These are phyloP conservation scores for Napeogenes inachia DNA, from an alignment of 2,888 invertebrate genomes.

Conservation along the genomic window DNA sequence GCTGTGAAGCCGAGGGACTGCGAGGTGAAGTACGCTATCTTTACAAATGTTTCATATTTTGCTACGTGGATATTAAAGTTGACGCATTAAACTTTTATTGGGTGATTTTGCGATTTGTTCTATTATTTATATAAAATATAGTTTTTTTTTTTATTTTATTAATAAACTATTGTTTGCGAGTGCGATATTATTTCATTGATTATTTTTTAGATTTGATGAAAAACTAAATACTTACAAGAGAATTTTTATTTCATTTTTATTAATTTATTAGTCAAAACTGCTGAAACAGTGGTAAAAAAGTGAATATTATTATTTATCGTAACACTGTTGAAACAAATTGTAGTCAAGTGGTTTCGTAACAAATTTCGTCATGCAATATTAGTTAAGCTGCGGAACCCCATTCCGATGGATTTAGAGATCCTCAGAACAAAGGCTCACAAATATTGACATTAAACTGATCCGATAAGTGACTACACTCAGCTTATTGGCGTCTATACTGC, in stretches of 20 bases:
- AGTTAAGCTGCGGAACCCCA: background rate
- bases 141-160: too few species aligned
- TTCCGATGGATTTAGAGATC: conserved; percentile 8
- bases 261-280: too few species aligned
- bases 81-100: conserved; percentile 33
- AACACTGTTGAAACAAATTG: too few species aligned
- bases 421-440: conserved; percentile 18
- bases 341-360: background rate
- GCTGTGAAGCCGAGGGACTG: conserved; percentile 53
- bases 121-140: background rate
- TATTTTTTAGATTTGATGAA: too few species aligned
- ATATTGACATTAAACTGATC: conserved; percentile 27
- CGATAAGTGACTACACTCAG: conserved; percentile 23
- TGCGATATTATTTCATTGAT: too few species aligned
- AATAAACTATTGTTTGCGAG: too few species aligned
- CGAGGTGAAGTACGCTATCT: conserved; percentile 41
- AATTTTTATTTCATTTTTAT: too few species aligned
- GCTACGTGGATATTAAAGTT: conserved; percentile 39
- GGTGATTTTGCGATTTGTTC: conserved; percentile 16
- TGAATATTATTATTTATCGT: too few species aligned
- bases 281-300: too few species aligned
- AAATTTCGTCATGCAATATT: conserved; percentile 8
- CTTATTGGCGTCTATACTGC: conserved; percentile 8
- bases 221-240: too few species aligned
- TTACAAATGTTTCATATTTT: conserved; percentile 44